Evolutionary conservation across 2,797 vertebrate genomes (phyloP), one percentile per base, ranked within the genome.

Genomic region (Otolemur crassicaudatus): DNA sequence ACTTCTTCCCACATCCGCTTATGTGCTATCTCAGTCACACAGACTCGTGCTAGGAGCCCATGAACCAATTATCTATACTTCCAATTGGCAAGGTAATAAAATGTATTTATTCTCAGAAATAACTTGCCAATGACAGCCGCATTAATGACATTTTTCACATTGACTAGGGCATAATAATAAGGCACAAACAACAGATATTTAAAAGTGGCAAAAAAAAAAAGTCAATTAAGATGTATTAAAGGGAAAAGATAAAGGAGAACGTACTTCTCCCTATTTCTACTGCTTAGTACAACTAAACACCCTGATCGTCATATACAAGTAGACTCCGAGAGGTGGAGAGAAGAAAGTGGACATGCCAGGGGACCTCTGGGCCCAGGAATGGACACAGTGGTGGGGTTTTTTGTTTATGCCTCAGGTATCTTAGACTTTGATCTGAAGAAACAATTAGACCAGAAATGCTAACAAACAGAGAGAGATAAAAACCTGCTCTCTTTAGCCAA

Each of bases 121-220:
- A 70, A 83, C 34, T 83, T 94, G 63, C 10, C 70, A 89, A 25
- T 49, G 31, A 19, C 34, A 76, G 49, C 0, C 43, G n/a, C 10
- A 87, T 77, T 75, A 77, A 86, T 22, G 43, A 43, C 56, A 95
- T 91, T 94, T 97, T 96, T 25, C 65, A 94, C 94, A 79, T 43
- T 88, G 40, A 60, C 25, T 84, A 9, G 9, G 87, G 69, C 43
- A 40, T 40, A 87, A 72, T 75, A 85, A 11, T 3, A 6, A 31
- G 49, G 2, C 14, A 94, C 31, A 95, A 92, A 94, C 3, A 77
- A 58, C 13, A 69, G 0, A 63, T 0, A 72, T 95, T 60, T 40
- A 14, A 94, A 96, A 94, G 82, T 53, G 49, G 2, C 7, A 60
- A 67, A 40, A 70, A 43, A 67, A 43, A 70, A 43, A 82, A 27